Evolutionary conservation across 2,888 invertebrate genomes (phyloP).

Genomic region (Acronicta aceris): DNA sequence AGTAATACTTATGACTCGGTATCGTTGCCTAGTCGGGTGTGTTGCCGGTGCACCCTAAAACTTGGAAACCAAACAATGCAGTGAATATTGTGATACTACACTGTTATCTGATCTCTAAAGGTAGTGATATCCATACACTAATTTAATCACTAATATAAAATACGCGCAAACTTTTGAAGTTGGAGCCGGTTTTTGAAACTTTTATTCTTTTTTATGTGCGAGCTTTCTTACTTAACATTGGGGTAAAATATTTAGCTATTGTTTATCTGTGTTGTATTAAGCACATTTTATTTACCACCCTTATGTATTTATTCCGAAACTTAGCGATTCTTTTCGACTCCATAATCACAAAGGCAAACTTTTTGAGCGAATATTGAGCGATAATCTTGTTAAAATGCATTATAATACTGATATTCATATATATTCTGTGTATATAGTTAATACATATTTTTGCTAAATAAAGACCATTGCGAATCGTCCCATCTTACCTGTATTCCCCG

Average conservation of each 20-base stretch:
- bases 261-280: constrained; percentile 25
- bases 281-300: background rate
- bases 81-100: constrained; percentile 75
- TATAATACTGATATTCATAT: too few species aligned
- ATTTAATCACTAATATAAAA: constrained; percentile 35
- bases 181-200: constrained; percentile 59
- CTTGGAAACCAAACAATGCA: constrained; percentile 69
- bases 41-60: constrained; percentile 48
- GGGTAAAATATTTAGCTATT: constrained; percentile 58
- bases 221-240: constrained; percentile 64
- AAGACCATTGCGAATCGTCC: too few species aligned
- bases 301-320: background rate
- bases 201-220: constrained; percentile 64
- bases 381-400: too few species aligned
- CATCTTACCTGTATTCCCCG: too few species aligned
- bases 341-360: background rate
- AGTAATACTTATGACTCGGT: constrained; percentile 77
- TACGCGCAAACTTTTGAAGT: constrained; percentile 36
- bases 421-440: too few species aligned
- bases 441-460: too few species aligned
- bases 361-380: too few species aligned
- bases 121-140: constrained; percentile 57
- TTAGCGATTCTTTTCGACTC: background rate
- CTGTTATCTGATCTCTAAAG: constrained; percentile 74
- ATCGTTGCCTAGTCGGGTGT: constrained; percentile 57